Evolutionary conservation across 1,140 invertebrate species (phyloP), one percentile per base, ranked within the genome.

Genomic region (Chrysopa pallens): DNA sequence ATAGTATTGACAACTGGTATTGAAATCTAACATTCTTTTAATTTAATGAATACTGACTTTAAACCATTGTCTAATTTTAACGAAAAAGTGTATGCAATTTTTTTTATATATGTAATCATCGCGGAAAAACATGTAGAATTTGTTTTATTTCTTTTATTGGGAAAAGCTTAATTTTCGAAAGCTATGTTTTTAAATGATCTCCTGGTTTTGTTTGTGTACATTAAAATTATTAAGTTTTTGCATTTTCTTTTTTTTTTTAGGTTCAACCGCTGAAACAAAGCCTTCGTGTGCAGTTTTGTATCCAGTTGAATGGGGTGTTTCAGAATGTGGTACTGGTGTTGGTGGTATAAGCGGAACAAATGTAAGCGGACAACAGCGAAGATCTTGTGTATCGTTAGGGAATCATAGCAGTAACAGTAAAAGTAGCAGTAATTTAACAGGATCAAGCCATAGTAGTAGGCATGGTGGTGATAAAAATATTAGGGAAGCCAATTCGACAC

Each of bases 381-480:
- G 77, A 43, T 84, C 80, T n/a, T 73, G 76, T 55, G 70, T 79
- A 15, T 84, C 77, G 1, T 49, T 73, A n/a, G 72, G 72, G 6
- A 78, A 78, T 52, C 74, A 78, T 57, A 80, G 76, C 8, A 73
- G 69, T 35, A 79, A 78, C 38, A 76, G 73, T 39, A 81, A 80
- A 55, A 79, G 76, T 0, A 79, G 76, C 43, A 75, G 74, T 43
- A 81, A 82, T 55, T 56, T 79, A 35, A 78, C 76, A 0, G 70
- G 71, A 27, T 59, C 57, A 7, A 59, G 57, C 48, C 58, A 60
- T 44, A 59, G 57, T 7, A 60, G 58, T 49, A 46, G 57, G 29
- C 58, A 59, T 40, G 58, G 58, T 1, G 43, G 44, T 33, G 31
- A 9, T 33, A 33, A 11, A 33, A 33, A 12, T 11, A 12, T 11